Evolutionary conservation across 2,888 invertebrate genomes (phyloP).

Genomic region (Spicauda simplicius): DNA sequence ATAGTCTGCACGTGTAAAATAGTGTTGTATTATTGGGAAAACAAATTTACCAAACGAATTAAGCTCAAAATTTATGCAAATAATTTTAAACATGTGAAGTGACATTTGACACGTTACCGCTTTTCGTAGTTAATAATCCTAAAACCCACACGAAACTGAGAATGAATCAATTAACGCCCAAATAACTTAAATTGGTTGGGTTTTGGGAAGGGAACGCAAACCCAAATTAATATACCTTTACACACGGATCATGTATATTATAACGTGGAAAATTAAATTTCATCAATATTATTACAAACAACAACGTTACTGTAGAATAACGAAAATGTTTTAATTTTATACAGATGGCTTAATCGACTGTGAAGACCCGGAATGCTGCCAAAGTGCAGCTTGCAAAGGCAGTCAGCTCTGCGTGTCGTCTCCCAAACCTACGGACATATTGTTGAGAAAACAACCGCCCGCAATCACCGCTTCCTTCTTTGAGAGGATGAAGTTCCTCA

Average conservation of each 20-base stretch:
- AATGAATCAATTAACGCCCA: constrained; percentile 35
- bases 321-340: constrained; percentile 41
- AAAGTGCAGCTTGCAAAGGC: constrained; percentile 91
- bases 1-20: constrained; percentile 1
- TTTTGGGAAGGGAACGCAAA: constrained; percentile 16
- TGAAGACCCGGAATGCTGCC: constrained; percentile 99
- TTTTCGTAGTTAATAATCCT: constrained; percentile 31
- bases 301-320: not conserved
- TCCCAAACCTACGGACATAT: constrained; percentile 97
- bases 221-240: constrained; percentile 31
- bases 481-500: constrained; percentile 98
- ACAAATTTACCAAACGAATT: constrained; percentile 28
- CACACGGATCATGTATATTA: constrained; percentile 3
- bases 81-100: constrained; percentile 22
- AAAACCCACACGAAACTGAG: constrained; percentile 29
- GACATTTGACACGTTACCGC: constrained; percentile 36
- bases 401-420: constrained; percentile 97
- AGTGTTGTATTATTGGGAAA: constrained; percentile 18
- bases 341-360: constrained; percentile 98
- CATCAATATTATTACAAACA: constrained; percentile 1
- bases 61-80: constrained; percentile 34
- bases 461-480: constrained; percentile 99
- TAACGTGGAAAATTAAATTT: not conserved
- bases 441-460: constrained; percentile 97
- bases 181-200: constrained; percentile 30